These are phyloP conservation scores for Thereva nobilitata DNA, from an alignment of 2,888 invertebrate genomes.

Conservation along the genomic window DNA sequence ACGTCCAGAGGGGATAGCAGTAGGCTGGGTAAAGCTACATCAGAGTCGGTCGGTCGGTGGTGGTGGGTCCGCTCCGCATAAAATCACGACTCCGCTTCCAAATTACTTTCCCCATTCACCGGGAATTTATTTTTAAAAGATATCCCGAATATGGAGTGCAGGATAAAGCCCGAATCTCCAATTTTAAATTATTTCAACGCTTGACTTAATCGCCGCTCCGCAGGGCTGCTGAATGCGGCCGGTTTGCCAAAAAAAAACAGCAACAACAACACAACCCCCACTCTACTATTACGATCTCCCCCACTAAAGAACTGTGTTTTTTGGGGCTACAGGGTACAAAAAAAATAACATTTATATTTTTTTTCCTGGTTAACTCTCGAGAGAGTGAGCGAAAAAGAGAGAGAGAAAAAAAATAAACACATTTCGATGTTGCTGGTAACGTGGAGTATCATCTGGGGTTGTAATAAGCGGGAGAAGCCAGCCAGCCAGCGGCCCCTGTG, in stretches of 20 bases:
- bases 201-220: constrained; percentile 25
- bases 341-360: constrained; percentile 5
- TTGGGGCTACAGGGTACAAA: too few relatives aligned
- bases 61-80: neutral
- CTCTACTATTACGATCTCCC: too few relatives aligned
- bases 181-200: constrained; percentile 28
- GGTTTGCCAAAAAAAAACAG: neutral
- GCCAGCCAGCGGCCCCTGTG: neutral
- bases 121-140: neutral
- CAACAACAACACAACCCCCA: neutral
- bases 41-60: too few relatives aligned
- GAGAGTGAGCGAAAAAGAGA: too few relatives aligned
- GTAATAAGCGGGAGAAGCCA: too few relatives aligned
- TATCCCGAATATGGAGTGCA: constrained; percentile 2
- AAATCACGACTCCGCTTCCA: constrained; percentile 25
- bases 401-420: too few relatives aligned
- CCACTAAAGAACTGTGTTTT: too few relatives aligned
- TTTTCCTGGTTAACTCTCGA: neutral
- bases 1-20: too few relatives aligned
- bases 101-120: constrained; percentile 17
- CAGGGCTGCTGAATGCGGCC: neutral
- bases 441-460: too few relatives aligned
- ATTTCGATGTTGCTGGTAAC: too few relatives aligned
- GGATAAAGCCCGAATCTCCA: constrained; percentile 16
- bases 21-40: too few relatives aligned